Percentiles rank a stretch among this genome's conserved stretches.
These are phyloP conservation scores for Strix aluco DNA, from an alignment of 2,113 vertebrate species.

Conservation along the genomic window DNA sequence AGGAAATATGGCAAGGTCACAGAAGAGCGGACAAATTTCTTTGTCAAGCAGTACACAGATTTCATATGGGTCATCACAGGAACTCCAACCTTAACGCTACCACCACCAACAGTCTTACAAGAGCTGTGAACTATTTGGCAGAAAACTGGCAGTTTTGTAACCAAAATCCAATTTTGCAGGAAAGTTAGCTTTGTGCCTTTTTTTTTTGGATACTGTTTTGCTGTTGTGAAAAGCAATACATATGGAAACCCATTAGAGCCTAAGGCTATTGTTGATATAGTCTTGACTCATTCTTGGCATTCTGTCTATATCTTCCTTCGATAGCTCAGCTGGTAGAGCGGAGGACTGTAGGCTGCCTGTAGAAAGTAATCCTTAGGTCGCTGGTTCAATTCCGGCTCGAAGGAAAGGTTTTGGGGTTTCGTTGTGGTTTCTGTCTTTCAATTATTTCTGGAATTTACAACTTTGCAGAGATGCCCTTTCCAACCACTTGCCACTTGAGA, in stretches of 20 bases:
- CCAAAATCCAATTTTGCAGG: slow-evolving; percentile 9
- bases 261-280: slow-evolving; percentile 54
- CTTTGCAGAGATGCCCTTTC: background rate
- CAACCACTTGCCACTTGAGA: background rate
- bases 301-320: slow-evolving; percentile 57
- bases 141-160: slow-evolving; percentile 39
- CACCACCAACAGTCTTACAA: slow-evolving; percentile 7
- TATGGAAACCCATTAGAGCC: slow-evolving; percentile 51
- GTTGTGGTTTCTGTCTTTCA: background rate
- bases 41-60: background rate
- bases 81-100: background rate
- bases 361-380: slow-evolving; percentile 31
- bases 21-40: slow-evolving; percentile 1
- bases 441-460: background rate
- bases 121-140: slow-evolving; percentile 42
- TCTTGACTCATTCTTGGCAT: slow-evolving; percentile 55
- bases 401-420: background rate
- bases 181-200: background rate
- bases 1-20: background rate
- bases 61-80: slow-evolving; percentile 18
- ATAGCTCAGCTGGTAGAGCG: slow-evolving; percentile 91
- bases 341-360: slow-evolving; percentile 81
- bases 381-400: slow-evolving; percentile 40
- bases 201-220: slow-evolving; percentile 24
- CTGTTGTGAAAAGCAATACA: slow-evolving; percentile 47